Conservation (phyloP, 2,113 vertebrate species). For the Melanerpes aurifrons region DNA sequence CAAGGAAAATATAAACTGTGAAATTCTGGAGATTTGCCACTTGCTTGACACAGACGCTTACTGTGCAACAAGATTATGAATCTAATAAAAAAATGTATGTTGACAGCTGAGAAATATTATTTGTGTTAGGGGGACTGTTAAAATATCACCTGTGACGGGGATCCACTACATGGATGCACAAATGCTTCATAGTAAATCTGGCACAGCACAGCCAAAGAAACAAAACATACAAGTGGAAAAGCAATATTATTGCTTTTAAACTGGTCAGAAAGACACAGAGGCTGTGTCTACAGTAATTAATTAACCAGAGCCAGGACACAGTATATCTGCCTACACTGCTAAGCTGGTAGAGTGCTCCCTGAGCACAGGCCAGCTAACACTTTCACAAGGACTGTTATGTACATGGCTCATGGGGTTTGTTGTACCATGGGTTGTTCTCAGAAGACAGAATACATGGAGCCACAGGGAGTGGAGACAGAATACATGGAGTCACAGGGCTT, state of each 20-base stretch:
- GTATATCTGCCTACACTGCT: background rate
- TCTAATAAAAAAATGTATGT: background rate
- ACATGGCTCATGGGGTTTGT: background rate
- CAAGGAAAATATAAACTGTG: background rate
- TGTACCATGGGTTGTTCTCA: background rate
- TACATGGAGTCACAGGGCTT: background rate
- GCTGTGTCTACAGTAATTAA: background rate
- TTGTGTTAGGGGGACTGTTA: background rate
- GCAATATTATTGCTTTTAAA: background rate
- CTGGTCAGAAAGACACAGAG: background rate
- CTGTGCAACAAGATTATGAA: background rate
- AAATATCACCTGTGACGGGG: background rate
- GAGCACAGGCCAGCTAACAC: background rate
- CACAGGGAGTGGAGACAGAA: background rate
- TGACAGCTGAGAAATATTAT: constrained; percentile 5
- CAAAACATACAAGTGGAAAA: background rate
- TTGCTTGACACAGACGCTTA: background rate
- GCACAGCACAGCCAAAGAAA: background rate
- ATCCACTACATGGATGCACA: background rate
- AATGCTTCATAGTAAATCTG: background rate
- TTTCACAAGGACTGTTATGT: background rate
- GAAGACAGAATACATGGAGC: background rate
- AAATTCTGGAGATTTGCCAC: background rate
- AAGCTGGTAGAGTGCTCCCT: background rate
- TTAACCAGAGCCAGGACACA: background rate